Evolutionary conservation across 1,140 invertebrate genomes (phyloP).

Genomic region (Probaryconus sp.): DNA sequence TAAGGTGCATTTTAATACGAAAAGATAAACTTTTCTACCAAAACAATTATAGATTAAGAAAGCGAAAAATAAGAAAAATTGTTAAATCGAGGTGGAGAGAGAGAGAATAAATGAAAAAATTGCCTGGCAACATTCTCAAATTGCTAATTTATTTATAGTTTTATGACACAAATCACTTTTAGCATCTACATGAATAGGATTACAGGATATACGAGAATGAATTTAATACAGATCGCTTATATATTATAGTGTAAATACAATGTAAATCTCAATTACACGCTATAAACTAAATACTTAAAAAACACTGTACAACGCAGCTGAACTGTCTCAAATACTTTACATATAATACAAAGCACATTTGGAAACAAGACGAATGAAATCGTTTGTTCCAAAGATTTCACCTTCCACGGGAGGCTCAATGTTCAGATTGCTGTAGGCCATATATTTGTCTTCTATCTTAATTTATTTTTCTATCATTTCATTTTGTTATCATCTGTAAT

Average conservation of each 20-base stretch:
- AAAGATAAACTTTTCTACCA: no score
- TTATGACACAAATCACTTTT: conserved; percentile 79
- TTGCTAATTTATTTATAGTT: conserved; percentile 79
- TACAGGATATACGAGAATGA: conserved; percentile 78
- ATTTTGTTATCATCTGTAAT: conserved; percentile 23
- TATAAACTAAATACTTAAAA: conserved; percentile 79
- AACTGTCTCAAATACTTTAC: conserved; percentile 78
- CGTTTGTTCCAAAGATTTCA: conserved; percentile 56
- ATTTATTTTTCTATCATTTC: conserved; percentile 43
- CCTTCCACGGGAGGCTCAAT: conserved; percentile 61
- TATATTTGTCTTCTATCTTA: conserved; percentile 44
- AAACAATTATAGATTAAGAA: no score
- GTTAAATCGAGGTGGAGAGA: no score
- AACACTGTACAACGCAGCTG: conserved; percentile 79
- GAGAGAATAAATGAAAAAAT: conserved; percentile 25
- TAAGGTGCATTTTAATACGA: no score
- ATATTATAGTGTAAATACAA: conserved; percentile 78
- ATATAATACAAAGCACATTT: conserved; percentile 77
- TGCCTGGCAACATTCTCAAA: conserved; percentile 75
- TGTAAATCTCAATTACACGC: conserved; percentile 77
- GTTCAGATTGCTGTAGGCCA: conserved; percentile 61
- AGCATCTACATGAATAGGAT: conserved; percentile 79
- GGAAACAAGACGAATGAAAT: conserved; percentile 65
- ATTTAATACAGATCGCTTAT: conserved; percentile 79
- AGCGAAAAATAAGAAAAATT: no score